A percentile compares a stretch with the other conserved stretches of the same genome.
Evolutionary conservation across 2,888 invertebrate genomes (phyloP).

Genomic region (Branchinecta sandiegonensis): DNA sequence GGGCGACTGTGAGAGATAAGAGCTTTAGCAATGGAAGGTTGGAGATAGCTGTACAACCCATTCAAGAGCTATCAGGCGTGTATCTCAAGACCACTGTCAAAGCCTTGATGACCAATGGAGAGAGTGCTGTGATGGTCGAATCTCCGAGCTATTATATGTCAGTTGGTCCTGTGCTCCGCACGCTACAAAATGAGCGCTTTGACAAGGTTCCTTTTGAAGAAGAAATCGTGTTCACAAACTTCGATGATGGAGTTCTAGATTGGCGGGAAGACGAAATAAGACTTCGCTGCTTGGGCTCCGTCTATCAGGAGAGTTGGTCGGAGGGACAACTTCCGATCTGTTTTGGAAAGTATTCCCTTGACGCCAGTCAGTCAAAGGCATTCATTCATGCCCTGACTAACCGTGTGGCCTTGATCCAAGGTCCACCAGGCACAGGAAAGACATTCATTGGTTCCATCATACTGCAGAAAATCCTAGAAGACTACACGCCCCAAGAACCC

Average conservation of each 20-base stretch:
- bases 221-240: too few relatives aligned
- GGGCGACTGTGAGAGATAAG: slow-evolving; percentile 16
- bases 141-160: slow-evolving; percentile 19
- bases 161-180: neutral
- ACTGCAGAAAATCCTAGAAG: slow-evolving; percentile 4
- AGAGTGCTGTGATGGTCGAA: slow-evolving; percentile 15
- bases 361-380: slow-evolving; percentile 29
- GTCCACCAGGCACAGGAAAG: slow-evolving; percentile 42
- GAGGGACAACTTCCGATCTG: too few relatives aligned
- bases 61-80: neutral
- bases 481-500: slow-evolving; percentile 11
- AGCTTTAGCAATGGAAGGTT: neutral
- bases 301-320: too few relatives aligned
- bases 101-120: slow-evolving; percentile 19
- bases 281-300: too few relatives aligned
- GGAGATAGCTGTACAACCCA: slow-evolving; percentile 17
- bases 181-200: too few relatives aligned
- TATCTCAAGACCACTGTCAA: neutral
- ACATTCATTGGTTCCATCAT: slow-evolving; percentile 36
- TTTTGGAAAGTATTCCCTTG: neutral
- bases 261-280: too few relatives aligned
- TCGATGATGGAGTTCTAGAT: too few relatives aligned
- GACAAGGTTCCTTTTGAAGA: too few relatives aligned
- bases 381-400: slow-evolving; percentile 29
- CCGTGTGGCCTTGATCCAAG: slow-evolving; percentile 34